Base-by-base conservation (phyloP, 2,888 invertebrate species). In the Caenorhabditis panamensis region DNA sequence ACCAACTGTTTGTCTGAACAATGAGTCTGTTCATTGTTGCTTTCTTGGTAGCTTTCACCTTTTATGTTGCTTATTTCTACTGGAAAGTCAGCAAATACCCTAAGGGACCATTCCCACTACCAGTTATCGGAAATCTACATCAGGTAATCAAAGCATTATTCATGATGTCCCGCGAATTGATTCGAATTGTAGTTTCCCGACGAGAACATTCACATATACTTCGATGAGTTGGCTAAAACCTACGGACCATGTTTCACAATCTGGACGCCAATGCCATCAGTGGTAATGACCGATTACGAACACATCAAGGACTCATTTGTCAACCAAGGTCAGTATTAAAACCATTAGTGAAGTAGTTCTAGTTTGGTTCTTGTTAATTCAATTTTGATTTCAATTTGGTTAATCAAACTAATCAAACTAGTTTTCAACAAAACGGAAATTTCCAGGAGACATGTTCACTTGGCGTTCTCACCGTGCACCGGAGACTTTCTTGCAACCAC, bases 181-280 rank as follows among this genome's bases (percentile, higher is more conserved):
- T 13, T 3, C 51, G 59, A 18, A 51, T 77, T 78, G 49, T 24
- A 83, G 83, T 81, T 83, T 26, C 78, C 78, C 4, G 53, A 49
- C 9, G 75, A 78, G 1, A 31, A 75, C 24, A 63, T 73, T 11
- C 79, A 83, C 47, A 4, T 59, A 0, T 47, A 36, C 22, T 59
- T 85, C 13, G 59, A 63, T 28, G 82, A 81, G 1, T 26, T 82
- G 22, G 41, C 78, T 22, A 84, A 87, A 63, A 64, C 67, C 41
- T 87, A 86, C 63, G 87, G 87, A 13, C 83, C 84, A 28, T 75
- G 85, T 22, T 87, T 79, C 63, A 87, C 87, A 9, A 41, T 87
- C 8, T 87, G 82, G 82, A 63, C 83, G 13, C 87, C 86, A 0
- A 22, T 58, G 8, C 84, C 83, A 2, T 67, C 72, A 4, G 76